A percentile compares a stretch with the other conserved stretches of the same genome.
These are phyloP conservation scores for Subacronicta megacephala DNA, from an alignment of 2,888 invertebrate species.

Conservation along the genomic window DNA sequence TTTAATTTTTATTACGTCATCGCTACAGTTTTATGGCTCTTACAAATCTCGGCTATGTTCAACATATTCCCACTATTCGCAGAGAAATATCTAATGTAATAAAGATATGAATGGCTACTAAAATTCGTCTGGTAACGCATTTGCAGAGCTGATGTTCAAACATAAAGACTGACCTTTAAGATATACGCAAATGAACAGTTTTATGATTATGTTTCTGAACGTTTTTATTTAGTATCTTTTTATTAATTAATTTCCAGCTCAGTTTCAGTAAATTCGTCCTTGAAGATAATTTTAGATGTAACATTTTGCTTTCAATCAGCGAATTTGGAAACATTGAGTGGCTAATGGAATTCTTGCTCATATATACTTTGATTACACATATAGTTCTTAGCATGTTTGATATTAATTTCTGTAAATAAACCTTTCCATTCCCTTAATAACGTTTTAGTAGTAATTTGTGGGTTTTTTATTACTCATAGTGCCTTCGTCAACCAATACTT, in stretches of 20 bases:
- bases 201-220: slow-evolving; percentile 23
- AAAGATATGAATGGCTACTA: slow-evolving; percentile 35
- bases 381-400: too few relatives aligned
- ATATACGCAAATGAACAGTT: slow-evolving; percentile 14
- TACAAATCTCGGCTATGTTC: neutral
- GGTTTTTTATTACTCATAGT: too few relatives aligned
- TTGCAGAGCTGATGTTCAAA: slow-evolving; percentile 12
- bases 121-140: slow-evolving; percentile 40
- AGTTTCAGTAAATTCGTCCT: slow-evolving; percentile 26
- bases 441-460: too few relatives aligned
- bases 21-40: neutral
- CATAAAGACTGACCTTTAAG: slow-evolving; percentile 25
- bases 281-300: slow-evolving; percentile 32
- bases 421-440: too few relatives aligned
- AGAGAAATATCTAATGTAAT: slow-evolving; percentile 29
- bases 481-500: too few relatives aligned
- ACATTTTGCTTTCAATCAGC: slow-evolving; percentile 10
- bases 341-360: neutral
- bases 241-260: slow-evolving; percentile 6
- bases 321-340: neutral
- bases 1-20: neutral
- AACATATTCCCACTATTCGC: slow-evolving; percentile 13
- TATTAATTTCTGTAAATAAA: too few relatives aligned
- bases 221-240: slow-evolving; percentile 20
- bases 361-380: too few relatives aligned